phyloP scores from a whole-genome alignment of 2,797 vertebrate genomes.

The Streptopelia turtur region DNA sequence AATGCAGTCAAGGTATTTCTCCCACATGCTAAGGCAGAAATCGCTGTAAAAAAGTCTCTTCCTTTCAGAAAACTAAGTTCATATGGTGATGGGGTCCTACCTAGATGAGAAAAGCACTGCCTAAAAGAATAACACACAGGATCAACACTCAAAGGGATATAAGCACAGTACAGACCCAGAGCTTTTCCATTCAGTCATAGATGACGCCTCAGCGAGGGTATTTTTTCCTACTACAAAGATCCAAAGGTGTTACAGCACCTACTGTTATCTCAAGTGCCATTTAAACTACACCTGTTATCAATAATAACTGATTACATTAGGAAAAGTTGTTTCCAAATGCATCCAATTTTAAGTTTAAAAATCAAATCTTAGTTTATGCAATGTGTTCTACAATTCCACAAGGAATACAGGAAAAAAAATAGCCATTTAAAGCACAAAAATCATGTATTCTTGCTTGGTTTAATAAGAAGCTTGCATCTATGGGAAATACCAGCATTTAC shows the following conservation, averaged over 20 bases:
- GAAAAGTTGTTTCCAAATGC: background rate
- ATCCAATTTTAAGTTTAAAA: background rate
- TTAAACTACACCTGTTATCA: background rate
- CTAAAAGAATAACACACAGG: background rate
- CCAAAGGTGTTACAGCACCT: background rate
- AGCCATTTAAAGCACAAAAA: background rate
- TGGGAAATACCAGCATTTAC: background rate
- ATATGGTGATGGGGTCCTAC: background rate
- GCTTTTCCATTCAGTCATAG: background rate
- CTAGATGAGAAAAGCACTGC: background rate
- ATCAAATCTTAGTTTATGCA: background rate
- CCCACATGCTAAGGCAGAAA: background rate
- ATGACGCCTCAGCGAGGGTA: accelerated
- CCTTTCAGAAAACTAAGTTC: background rate
- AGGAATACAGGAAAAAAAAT: background rate
- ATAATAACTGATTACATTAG: background rate
- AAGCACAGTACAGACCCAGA: background rate
- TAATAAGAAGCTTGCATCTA: background rate
- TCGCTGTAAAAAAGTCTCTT: background rate
- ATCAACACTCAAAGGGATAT: background rate
- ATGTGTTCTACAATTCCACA: background rate
- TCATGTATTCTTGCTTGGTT: background rate
- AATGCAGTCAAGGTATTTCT: background rate
- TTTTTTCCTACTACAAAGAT: background rate
- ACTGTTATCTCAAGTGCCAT: background rate